These are phyloP conservation scores for Porites lutea DNA, from an alignment of 64 coral and sea anemone species.

Conservation along the genomic window DNA sequence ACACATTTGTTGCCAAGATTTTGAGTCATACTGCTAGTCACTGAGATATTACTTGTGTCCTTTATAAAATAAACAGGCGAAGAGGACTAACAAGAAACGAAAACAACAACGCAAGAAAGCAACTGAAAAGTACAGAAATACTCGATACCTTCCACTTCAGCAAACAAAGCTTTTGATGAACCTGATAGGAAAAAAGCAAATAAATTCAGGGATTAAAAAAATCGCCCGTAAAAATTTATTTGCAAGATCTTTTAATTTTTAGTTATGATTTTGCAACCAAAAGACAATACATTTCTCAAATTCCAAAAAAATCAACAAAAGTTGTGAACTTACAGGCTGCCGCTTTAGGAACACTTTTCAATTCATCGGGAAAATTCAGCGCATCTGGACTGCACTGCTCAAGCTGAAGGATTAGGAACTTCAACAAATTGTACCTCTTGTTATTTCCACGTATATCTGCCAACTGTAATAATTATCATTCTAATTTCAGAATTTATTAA, in stretches of 20 bases:
- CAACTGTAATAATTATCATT: too few relatives aligned
- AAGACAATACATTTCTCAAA: too few relatives aligned
- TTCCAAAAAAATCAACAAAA: too few relatives aligned
- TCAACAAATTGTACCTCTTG: slow-evolving; percentile 82
- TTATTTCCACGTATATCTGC: slow-evolving; percentile 82
- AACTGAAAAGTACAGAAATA: not conserved
- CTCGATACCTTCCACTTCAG: slow-evolving; percentile 93
- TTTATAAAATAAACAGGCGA: too few relatives aligned
- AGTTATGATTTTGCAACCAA: too few relatives aligned
- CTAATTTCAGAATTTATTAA: too few relatives aligned
- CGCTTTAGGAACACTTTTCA: slow-evolving; percentile 65
- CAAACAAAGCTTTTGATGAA: slow-evolving; percentile 93
- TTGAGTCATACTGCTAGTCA: too few relatives aligned
- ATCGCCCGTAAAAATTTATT: too few relatives aligned
- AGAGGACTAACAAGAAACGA: not conserved
- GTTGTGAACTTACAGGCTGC: slow-evolving; percentile 70
- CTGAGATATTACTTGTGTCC: too few relatives aligned
- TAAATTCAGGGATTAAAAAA: too few relatives aligned
- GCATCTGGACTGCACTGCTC: slow-evolving; percentile 66
- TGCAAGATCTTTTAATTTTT: not conserved
- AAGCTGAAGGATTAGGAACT: slow-evolving; percentile 74
- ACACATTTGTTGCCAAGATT: not conserved
- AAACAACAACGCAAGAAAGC: not conserved
- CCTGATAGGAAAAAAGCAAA: slow-evolving; percentile 49
- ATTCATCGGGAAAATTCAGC: slow-evolving; percentile 63